Percentiles rank a stretch among this genome's conserved stretches.
Conservation (phyloP, 2,113 vertebrate species). For the Tychaedon coryphoeus region DNA sequence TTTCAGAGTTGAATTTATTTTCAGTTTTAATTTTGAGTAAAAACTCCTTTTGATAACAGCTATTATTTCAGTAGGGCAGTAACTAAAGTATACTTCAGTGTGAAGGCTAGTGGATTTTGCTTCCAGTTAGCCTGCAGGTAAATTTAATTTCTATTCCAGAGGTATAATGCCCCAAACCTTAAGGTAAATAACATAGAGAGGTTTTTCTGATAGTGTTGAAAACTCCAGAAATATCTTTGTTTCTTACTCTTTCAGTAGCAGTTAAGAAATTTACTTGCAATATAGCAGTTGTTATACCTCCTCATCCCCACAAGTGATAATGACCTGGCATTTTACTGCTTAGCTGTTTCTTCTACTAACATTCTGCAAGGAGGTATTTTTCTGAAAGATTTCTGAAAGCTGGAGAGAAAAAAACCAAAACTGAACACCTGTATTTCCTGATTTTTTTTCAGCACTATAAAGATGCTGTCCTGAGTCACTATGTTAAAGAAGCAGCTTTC, state of each 20-base stretch:
- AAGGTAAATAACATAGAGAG: background rate
- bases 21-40: background rate
- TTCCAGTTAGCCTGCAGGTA: background rate
- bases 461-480: background rate
- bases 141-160: background rate
- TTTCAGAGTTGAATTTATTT: background rate
- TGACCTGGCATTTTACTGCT: slow-evolving; percentile 32
- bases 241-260: background rate
- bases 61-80: background rate
- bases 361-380: background rate
- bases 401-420: background rate
- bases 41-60: background rate
- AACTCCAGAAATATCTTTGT: background rate
- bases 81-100: background rate
- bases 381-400: slow-evolving; percentile 29
- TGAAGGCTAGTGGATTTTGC: background rate
- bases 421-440: background rate
- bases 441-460: slow-evolving; percentile 17
- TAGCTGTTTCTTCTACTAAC: slow-evolving; percentile 35
- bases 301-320: background rate
- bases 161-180: background rate
- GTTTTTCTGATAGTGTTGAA: background rate
- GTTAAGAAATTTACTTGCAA: background rate
- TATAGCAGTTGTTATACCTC: background rate
- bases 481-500: background rate